Evolutionary conservation across 1,140 invertebrate genomes (phyloP), one percentile per base, ranked within the genome.

Genomic region (Tetramorium alpestre): DNA sequence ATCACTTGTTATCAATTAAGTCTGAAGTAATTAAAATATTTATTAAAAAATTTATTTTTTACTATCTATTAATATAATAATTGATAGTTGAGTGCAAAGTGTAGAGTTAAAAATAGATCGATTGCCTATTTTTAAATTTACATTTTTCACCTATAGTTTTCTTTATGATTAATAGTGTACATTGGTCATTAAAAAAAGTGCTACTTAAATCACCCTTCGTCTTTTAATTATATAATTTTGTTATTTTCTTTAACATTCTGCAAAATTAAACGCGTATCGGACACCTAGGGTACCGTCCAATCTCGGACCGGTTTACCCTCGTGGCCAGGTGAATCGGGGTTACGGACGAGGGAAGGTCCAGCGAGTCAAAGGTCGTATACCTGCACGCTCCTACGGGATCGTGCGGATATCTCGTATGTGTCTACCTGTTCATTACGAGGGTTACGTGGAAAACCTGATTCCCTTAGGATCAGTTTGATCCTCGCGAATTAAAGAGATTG

Each of bases 291-390:
- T 76, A 62, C 60, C 11, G n/a, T 64, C 28, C 41, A 54, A 72
- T 22, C 33, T n/a, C 10, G n/a, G 18, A 82, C 80, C 80, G 65
- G 78, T 81, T 13, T 25, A 84, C 44, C 69, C 69, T 73, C 22
- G 44, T 28, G 51, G 11, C 77, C 47, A 62, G 25, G 73, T 80
- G 76, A 67, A 64, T 81, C 86, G 80, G 85, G 90, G 89, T 91
- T 89, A 64, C 72, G 44, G 67, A 81, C 84, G 67, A 41, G 62
- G 87, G 85, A 88, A 88, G 87, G 89, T 89, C 69, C 69, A 22
- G 87, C 28, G 56, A 91, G 89, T 91, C 92, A 91, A 76, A 94
- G 92, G 92, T 92, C 93, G 38, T 92, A 92, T 94, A 94, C 93
- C 93, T 93, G 93, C 93, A 93, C 93, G 92, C 16, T 91, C 85